Conservation (phyloP, 2,797 vertebrate species). For the Orientallactaga sibirica region DNA sequence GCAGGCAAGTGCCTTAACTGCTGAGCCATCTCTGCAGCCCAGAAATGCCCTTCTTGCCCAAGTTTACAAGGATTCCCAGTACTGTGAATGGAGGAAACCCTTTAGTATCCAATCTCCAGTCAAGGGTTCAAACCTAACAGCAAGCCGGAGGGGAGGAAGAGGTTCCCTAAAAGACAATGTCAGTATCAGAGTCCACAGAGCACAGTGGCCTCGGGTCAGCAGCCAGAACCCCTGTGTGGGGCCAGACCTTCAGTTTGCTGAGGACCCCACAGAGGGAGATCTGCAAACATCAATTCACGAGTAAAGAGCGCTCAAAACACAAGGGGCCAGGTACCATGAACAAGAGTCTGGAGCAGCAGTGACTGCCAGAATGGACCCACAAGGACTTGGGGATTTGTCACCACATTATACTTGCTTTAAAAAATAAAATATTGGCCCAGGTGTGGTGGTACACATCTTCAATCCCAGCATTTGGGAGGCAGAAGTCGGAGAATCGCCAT, state of each 20-base stretch:
- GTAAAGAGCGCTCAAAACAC: neutral
- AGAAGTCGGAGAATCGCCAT: neutral
- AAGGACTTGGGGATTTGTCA: too few relatives aligned
- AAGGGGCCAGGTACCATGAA: neutral
- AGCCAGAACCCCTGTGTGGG: neutral
- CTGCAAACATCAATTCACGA: neutral
- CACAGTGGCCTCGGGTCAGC: neutral
- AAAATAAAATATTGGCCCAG: neutral
- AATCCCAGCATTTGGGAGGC: neutral
- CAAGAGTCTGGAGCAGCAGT: neutral
- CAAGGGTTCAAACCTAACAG: neutral
- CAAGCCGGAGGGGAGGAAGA: neutral
- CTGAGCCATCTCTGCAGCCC: too few relatives aligned
- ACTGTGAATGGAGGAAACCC: too few relatives aligned
- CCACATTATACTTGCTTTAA: neutral
- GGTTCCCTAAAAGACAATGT: neutral
- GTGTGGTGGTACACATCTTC: neutral
- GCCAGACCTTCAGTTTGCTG: neutral
- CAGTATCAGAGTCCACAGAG: neutral
- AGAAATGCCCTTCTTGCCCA: too few relatives aligned
- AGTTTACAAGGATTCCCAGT: neutral
- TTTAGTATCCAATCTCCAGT: accelerated
- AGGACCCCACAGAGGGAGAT: neutral
- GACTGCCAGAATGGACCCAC: neutral
- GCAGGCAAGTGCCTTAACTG: too few relatives aligned